Percentiles rank a stretch among this genome's conserved stretches.
Evolutionary conservation across 2,797 vertebrate species (phyloP).

Genomic region (Gymnoscopelus braueri): DNA sequence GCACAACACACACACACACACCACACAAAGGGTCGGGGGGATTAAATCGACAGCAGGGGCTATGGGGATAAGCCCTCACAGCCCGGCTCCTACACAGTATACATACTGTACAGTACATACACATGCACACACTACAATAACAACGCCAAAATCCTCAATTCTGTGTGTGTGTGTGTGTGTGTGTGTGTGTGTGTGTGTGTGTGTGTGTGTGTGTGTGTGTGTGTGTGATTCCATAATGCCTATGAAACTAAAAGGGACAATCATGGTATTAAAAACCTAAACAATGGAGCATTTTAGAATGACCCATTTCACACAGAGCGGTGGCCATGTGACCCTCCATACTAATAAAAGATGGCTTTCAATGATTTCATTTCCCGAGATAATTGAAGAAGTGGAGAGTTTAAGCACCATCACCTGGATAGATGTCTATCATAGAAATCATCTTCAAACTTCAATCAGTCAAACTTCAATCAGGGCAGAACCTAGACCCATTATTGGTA

Average conservation of each 20-base stretch:
- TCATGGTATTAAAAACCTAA: slow-evolving; percentile 35
- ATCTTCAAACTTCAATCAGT: too few species aligned
- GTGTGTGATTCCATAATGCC: slow-evolving; percentile 9
- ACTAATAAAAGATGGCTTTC: too few species aligned
- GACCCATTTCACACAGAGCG: slow-evolving; percentile 37
- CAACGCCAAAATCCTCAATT: slow-evolving; percentile 31
- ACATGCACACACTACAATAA: slow-evolving; percentile 30
- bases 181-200: too few species aligned
- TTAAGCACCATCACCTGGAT: too few species aligned
- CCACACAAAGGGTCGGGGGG: slow-evolving; percentile 30
- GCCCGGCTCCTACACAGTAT: slow-evolving; percentile 18
- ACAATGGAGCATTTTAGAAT: slow-evolving; percentile 43
- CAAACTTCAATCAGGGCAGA: too few species aligned
- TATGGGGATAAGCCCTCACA: slow-evolving; percentile 46
- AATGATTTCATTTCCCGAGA: too few species aligned
- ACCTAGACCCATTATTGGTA: too few species aligned
- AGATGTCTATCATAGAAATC: too few species aligned
- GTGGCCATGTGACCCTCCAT: background rate
- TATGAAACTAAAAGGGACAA: slow-evolving; percentile 37
- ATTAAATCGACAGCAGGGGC: slow-evolving; percentile 57
- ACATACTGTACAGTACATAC: background rate
- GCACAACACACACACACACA: too few species aligned
- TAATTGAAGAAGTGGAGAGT: too few species aligned
- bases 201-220: slow-evolving; percentile 3
- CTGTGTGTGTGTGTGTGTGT: background rate